Conservation (phyloP, 2,113 vertebrate genomes). For the Elephas maximus region DNA sequence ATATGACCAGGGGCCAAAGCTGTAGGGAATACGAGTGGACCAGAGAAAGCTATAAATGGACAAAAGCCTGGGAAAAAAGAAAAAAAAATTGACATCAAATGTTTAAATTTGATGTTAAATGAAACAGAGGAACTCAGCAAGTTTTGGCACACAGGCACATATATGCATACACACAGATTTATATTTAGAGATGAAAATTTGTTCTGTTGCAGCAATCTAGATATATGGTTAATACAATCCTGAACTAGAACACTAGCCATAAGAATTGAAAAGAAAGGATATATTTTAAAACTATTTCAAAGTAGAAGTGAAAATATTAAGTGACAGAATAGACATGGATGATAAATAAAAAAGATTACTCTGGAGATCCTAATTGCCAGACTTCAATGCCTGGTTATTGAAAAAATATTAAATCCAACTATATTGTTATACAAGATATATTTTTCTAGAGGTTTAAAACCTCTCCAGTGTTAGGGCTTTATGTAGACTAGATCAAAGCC, state of each 20-base stretch:
- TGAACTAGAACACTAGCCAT: neutral
- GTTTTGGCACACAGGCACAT: neutral
- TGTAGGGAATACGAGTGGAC: neutral
- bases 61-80: neutral
- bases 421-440: neutral
- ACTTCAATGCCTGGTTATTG: neutral
- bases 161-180: neutral
- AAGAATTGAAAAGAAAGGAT: neutral
- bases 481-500: neutral
- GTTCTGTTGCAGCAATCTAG: neutral
- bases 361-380: neutral
- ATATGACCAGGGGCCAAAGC: neutral
- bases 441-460: neutral
- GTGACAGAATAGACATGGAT: neutral
- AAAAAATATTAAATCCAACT: neutral
- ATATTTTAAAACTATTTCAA: neutral
- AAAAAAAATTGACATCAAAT: neutral
- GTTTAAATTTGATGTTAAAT: constrained; percentile 19
- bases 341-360: neutral
- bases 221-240: neutral
- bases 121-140: neutral
- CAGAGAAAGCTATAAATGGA: neutral
- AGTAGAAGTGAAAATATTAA: neutral
- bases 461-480: constrained; percentile 9
- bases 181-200: neutral